Conservation (phyloP, 2,113 vertebrate species). For the Telmatochromis brachygnathus region DNA sequence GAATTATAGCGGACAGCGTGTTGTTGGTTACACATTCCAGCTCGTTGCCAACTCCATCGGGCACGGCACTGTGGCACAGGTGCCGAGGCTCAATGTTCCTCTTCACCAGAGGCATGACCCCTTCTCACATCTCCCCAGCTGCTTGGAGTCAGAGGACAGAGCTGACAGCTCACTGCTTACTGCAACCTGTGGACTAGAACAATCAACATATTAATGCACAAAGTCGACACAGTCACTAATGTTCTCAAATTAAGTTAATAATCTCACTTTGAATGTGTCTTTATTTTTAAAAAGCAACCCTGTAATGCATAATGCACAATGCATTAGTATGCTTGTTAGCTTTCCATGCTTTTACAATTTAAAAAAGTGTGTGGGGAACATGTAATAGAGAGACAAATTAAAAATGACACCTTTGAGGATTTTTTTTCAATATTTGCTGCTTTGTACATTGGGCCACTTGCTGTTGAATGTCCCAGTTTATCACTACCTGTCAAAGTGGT, state of each 20-base stretch:
- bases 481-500: slow-evolving; percentile 33
- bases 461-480: slow-evolving; percentile 6
- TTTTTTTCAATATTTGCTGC: neutral
- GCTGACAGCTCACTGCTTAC: neutral
- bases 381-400: neutral
- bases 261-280: neutral
- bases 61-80: slow-evolving; percentile 81
- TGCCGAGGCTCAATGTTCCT: slow-evolving; percentile 89
- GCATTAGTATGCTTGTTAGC: neutral
- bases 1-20: slow-evolving; percentile 88
- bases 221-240: neutral
- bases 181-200: neutral
- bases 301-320: neutral
- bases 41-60: slow-evolving; percentile 83
- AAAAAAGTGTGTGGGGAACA: neutral
- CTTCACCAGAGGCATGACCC: slow-evolving; percentile 90
- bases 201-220: neutral
- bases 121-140: slow-evolving; percentile 32
- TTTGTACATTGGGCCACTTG: neutral
- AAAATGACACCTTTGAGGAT: neutral
- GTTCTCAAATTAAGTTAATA: neutral
- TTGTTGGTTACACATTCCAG: slow-evolving; percentile 79
- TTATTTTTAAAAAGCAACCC: neutral
- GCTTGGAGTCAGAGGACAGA: neutral
- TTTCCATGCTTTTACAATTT: neutral